Percentiles rank a stretch among this genome's conserved stretches.
These are phyloP conservation scores for Galendromus occidentalis DNA, from an alignment of 1,140 invertebrate genomes.

Conservation along the genomic window DNA sequence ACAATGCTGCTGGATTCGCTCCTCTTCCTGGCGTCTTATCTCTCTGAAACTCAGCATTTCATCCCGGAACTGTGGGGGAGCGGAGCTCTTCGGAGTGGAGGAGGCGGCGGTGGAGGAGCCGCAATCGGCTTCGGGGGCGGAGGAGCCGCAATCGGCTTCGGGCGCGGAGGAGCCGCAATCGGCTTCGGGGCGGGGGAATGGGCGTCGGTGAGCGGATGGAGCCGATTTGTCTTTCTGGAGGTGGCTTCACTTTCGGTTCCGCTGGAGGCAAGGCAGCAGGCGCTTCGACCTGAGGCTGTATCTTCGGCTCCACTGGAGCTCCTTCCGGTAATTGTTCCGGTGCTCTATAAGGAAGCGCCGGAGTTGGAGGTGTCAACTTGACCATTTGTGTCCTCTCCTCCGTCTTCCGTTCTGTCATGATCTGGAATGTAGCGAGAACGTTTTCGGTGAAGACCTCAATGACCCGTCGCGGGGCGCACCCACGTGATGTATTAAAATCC, in stretches of 20 bases:
- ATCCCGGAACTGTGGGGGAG: slow-evolving; percentile 24
- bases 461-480: too few species aligned
- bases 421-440: not conserved
- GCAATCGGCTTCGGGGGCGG: slow-evolving; percentile 19
- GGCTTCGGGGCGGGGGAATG: slow-evolving; percentile 21
- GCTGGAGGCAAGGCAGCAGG: not conserved
- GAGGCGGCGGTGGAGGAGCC: slow-evolving; percentile 17
- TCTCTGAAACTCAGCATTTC: slow-evolving; percentile 16
- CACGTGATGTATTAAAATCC: too few species aligned
- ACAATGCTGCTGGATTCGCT: not conserved
- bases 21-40: not conserved
- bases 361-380: not conserved
- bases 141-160: slow-evolving; percentile 22
- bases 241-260: not conserved
- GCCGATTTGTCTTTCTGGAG: not conserved
- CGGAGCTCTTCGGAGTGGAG: slow-evolving; percentile 19
- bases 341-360: not conserved
- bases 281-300: not conserved
- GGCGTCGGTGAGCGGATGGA: not conserved
- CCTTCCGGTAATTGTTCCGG: slow-evolving; percentile 10
- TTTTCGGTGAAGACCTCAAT: too few species aligned
- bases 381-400: not conserved
- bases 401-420: not conserved
- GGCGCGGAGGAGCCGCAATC: slow-evolving; percentile 19
- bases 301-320: not conserved